phyloP scores from a whole-genome alignment of 2,888 invertebrate species.

The Belgica antarctica region DNA sequence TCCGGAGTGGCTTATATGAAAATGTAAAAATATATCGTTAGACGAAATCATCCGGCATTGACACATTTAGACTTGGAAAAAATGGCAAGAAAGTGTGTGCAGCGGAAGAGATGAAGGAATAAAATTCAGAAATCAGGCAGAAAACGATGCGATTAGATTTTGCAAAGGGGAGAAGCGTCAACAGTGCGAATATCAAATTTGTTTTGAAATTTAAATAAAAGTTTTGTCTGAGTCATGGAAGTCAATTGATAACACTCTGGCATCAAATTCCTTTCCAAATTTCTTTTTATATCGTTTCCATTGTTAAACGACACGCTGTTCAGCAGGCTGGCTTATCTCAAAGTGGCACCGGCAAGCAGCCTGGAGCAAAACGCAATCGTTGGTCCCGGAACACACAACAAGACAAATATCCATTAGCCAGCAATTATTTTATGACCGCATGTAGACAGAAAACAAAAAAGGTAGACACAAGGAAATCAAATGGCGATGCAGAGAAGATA shows the following conservation, averaged over 20 bases:
- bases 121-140: conserved; percentile 1
- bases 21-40: conserved; percentile 15
- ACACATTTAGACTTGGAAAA: neutral
- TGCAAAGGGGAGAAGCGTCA: conserved; percentile 24
- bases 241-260: neutral
- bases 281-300: conserved; percentile 6
- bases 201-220: neutral
- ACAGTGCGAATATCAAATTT: conserved; percentile 25
- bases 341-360: neutral
- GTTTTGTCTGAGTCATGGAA: neutral
- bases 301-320: neutral
- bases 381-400: conserved; percentile 22
- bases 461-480: too few species aligned
- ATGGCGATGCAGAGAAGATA: neutral
- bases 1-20: conserved; percentile 16
- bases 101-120: neutral
- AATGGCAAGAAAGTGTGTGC: neutral
- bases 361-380: conserved; percentile 2
- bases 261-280: neutral
- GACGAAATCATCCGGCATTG: conserved; percentile 15
- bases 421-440: conserved; percentile 42
- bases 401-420: conserved; percentile 43
- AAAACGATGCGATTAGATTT: conserved; percentile 12
- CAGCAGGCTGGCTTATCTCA: conserved; percentile 22
- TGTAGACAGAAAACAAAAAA: too few species aligned